A percentile compares a stretch with the other conserved stretches of the same genome.
Evolutionary conservation across 1,140 invertebrate genomes (phyloP).

Genomic region (Mercenaria mercenaria): DNA sequence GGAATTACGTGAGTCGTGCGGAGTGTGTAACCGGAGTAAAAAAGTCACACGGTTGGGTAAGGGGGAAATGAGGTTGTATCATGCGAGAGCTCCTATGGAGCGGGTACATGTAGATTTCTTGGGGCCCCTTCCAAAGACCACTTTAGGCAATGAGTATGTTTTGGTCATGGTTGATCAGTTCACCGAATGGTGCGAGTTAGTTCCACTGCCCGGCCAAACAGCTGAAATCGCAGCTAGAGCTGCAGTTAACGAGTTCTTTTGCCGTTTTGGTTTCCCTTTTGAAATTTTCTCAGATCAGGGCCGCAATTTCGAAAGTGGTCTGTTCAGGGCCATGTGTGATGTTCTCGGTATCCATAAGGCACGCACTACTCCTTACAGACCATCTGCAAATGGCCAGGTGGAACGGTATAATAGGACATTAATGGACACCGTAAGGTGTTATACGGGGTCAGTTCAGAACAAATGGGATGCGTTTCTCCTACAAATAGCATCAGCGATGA

Average conservation of each 20-base stretch:
- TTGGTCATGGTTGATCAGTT: too few relatives aligned
- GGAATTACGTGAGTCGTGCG: too few relatives aligned
- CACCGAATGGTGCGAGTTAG: not conserved
- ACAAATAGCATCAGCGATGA: conserved; percentile 13
- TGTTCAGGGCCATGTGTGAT: conserved; percentile 54
- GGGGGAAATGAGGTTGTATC: not conserved
- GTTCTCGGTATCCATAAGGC: conserved; percentile 68
- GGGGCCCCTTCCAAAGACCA: too few relatives aligned
- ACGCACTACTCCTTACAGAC: conserved; percentile 51
- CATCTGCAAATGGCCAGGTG: conserved; percentile 20
- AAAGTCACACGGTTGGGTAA: too few relatives aligned
- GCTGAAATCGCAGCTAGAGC: not conserved
- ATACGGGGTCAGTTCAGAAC: not conserved
- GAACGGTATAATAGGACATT: conserved; percentile 67
- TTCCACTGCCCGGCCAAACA: not conserved
- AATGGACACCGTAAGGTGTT: conserved; percentile 31
- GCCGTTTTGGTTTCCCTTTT: not conserved
- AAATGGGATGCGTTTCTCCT: not conserved
- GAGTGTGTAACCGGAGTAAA: too few relatives aligned
- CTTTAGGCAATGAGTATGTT: too few relatives aligned
- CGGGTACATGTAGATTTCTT: not conserved
- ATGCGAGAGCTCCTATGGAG: too few relatives aligned
- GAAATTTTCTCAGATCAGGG: not conserved
- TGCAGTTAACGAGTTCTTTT: not conserved
- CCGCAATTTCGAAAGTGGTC: not conserved